A percentile compares a stretch with the other conserved stretches of the same genome.
phyloP scores from a whole-genome alignment of 1,140 invertebrate genomes.

The Platyscapa corneri region DNA sequence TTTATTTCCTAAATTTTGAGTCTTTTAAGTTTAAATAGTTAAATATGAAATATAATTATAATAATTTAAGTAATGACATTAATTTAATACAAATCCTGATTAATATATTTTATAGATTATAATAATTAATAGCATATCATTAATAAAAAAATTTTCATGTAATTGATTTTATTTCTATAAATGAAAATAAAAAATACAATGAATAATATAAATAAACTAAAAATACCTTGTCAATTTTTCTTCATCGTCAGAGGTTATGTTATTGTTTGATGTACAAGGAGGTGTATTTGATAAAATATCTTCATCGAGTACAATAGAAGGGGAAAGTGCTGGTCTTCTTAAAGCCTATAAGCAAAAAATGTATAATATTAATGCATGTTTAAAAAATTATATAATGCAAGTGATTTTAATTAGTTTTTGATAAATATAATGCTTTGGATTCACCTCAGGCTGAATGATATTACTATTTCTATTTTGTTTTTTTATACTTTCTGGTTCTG shows the following conservation, averaged over 20 bases:
- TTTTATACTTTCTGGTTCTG: slow-evolving; percentile 33
- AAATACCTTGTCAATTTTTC: slow-evolving; percentile 21
- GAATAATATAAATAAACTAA: not conserved
- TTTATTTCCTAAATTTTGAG: too few relatives aligned
- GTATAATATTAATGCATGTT: not conserved
- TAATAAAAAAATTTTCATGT: too few relatives aligned
- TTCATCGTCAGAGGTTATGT: not conserved
- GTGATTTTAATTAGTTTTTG: too few relatives aligned
- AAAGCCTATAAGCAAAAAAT: slow-evolving; percentile 6
- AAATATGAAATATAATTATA: too few relatives aligned
- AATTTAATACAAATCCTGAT: too few relatives aligned
- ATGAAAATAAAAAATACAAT: too few relatives aligned
- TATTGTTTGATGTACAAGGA: slow-evolving; percentile 12
- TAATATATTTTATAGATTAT: too few relatives aligned
- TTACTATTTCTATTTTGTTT: slow-evolving; percentile 9
- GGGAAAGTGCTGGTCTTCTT: not conserved
- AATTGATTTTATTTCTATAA: too few relatives aligned
- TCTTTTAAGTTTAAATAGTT: too few relatives aligned
- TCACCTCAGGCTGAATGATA: slow-evolving; percentile 28
- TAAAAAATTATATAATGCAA: not conserved
- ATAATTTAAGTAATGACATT: too few relatives aligned
- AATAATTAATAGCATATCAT: too few relatives aligned
- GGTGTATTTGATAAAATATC: slow-evolving; percentile 1
- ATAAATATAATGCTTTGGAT: not conserved
- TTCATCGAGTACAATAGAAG: slow-evolving; percentile 29